Base-by-base conservation (phyloP, 2,113 vertebrate genomes). In the Chelonoidis abingdonii region DNA sequence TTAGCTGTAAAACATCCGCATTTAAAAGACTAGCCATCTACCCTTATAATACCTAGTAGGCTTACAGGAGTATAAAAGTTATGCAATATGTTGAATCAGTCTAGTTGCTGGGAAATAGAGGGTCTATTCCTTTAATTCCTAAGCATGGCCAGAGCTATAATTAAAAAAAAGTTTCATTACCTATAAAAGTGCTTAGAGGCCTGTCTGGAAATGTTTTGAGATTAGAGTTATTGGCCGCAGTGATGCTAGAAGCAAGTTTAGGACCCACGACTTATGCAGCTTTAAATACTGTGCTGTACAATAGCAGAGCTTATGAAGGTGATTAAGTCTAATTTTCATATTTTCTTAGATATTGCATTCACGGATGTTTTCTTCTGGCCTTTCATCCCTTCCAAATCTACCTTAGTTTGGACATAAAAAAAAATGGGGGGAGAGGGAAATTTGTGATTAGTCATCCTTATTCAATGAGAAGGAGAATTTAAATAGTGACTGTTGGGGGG, bases 121-220 rank as follows among this genome's bases (percentile, higher is more conserved):
- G 94, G 92, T 84, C 54, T 44, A 81, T 89, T 97, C 84, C 84
- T 59, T 78, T 31, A 6, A 44, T 98, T 90, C 92, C 76, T 93
- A 92, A 95, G 83, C 8, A 1, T 11, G 47, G 83, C 41, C 89
- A 88, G 92, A 93, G 96, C 95, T 97, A 12, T 92, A 96, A 97
- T 97, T 93, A 69, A 79, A 50, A 91, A 79, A 50, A 84, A 89
- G 86, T 86, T 96, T 97, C 76, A 84, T 97, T 97, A 98, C 89
- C 93, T 97, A 86, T 93, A 59, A 88, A 93, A 86, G 87, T 93
- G 52, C 86, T 86, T 44, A 29, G 92, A 72, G 83, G 94, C 84
- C 88, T 89, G 88, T 14, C 88, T 95, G 93, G 94, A 92, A 69
- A 19, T 5, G 59, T 88, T 89, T 83, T 9, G 31, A 81, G 82